Percentiles rank a stretch among this genome's conserved stretches.
Evolutionary conservation across 1,140 invertebrate genomes (phyloP).

Genomic region (Octopus bimaculoides): DNA sequence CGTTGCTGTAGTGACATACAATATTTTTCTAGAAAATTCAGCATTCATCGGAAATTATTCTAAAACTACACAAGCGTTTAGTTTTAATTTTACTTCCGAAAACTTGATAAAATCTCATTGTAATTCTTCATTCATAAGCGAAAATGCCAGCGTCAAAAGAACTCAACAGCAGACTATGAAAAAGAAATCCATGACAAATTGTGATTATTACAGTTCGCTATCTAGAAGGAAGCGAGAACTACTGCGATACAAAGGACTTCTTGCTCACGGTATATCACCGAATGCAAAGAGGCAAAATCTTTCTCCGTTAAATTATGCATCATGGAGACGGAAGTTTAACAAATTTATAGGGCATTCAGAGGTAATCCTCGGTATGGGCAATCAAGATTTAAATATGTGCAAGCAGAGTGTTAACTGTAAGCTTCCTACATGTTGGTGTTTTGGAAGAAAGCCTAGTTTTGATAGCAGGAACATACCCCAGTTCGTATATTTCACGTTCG

Average conservation of each 20-base stretch:
- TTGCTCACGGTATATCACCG: neutral
- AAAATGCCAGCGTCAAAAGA: too few species aligned
- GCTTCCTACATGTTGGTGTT: neutral
- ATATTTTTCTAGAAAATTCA: too few species aligned
- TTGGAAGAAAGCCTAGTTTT: neutral
- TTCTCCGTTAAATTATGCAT: neutral
- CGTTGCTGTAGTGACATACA: too few species aligned
- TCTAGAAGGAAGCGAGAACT: neutral
- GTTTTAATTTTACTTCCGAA: too few species aligned
- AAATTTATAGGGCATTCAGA: neutral
- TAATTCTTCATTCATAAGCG: too few species aligned
- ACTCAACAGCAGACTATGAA: too few species aligned
- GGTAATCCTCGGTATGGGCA: neutral
- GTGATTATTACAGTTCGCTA: neutral
- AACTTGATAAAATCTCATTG: too few species aligned
- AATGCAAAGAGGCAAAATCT: neutral
- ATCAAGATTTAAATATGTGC: neutral
- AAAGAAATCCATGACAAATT: too few species aligned
- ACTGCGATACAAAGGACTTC: neutral
- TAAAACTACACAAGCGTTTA: too few species aligned
- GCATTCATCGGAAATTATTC: too few species aligned
- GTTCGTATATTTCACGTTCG: neutral
- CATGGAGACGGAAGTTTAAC: neutral
- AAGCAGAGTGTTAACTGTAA: neutral
- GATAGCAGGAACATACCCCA: neutral